Base-by-base conservation (phyloP, 2,888 invertebrate genomes). In the Barypeithes pellucidus region DNA sequence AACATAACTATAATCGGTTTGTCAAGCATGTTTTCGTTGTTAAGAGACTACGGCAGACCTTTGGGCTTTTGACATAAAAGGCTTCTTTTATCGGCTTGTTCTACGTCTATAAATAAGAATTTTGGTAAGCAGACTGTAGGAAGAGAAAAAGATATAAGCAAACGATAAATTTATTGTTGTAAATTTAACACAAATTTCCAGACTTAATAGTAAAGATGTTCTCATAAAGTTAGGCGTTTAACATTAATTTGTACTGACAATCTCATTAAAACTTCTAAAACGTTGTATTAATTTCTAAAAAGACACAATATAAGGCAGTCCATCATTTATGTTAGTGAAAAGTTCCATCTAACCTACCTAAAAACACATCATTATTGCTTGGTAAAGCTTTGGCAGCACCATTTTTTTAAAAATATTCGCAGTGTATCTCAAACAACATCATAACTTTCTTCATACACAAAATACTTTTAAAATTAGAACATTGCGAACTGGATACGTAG, bases 181-280 rank as follows among this genome's bases (percentile, higher is more conserved):
- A 29, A 29, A 39, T 47, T 33, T 16, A 29, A 57, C 16, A 57
- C 33, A 57, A 29, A 1, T 57, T 11, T 33, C 11, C 8, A 29
- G 3, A 8, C 2, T 33, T 18, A 57, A 33, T 45, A 61, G 33
- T 50, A 63, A 50, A 63, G 36, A 29, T n/a, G 52, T 24, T 62
- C 24, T 18, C 50, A 12, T 20, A 47, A 50, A 47, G 47, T 24
- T 63, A 24, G 7, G 7, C 14, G 29, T 63, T 63, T 47, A 50
- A 61, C 12, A 43, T 20, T 61, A 61, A 61, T 61, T 61, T 61
- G 61, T 61, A 61, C 61, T 20, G 29, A 61, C 45, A 61, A 16
- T 61, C 24, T 61, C 45, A 29, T 4, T 29, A 43, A 45, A 61
- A 45, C 11, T 57, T 61, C 29, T 61, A 61, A 16, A 61, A 43